These are phyloP conservation scores for Mobula birostris DNA, from an alignment of 2,113 vertebrate species.

Conservation along the genomic window DNA sequence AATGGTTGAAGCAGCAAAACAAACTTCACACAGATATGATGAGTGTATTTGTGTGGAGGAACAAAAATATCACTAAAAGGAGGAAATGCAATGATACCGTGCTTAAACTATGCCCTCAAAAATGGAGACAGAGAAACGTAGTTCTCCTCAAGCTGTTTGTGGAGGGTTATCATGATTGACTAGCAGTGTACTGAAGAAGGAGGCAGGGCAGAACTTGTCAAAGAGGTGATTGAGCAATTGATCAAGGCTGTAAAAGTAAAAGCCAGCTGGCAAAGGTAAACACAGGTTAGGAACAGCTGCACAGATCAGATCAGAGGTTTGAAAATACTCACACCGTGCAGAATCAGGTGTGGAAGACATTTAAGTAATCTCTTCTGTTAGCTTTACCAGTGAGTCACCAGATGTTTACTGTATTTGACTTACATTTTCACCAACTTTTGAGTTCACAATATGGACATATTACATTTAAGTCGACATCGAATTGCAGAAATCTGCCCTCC, in stretches of 20 bases:
- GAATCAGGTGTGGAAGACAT: not conserved
- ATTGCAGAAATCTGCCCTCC: not conserved
- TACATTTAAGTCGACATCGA: not conserved
- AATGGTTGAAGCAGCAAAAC: not conserved
- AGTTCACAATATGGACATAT: not conserved
- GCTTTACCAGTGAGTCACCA: not conserved
- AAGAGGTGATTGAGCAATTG: constrained; percentile 72
- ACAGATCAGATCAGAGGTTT: not conserved
- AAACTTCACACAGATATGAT: not conserved
- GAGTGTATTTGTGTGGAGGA: not conserved
- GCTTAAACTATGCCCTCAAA: constrained; percentile 68
- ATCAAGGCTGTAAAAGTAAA: constrained; percentile 75
- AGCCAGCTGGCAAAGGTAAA: constrained; percentile 73
- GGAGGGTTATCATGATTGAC: constrained; percentile 72
- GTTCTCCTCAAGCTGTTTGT: constrained; percentile 72
- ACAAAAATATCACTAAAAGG: not conserved
- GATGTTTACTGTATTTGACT: not conserved
- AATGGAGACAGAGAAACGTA: constrained; percentile 71
- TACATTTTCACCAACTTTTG: not conserved
- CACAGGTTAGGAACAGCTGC: constrained; percentile 60
- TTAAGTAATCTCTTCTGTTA: not conserved
- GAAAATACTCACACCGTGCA: not conserved
- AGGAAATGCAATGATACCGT: constrained; percentile 53
- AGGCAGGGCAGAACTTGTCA: constrained; percentile 72
- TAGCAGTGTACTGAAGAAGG: constrained; percentile 76